Conservation (phyloP, 2,888 invertebrate genomes). For the Stenolophus ochropezus region DNA sequence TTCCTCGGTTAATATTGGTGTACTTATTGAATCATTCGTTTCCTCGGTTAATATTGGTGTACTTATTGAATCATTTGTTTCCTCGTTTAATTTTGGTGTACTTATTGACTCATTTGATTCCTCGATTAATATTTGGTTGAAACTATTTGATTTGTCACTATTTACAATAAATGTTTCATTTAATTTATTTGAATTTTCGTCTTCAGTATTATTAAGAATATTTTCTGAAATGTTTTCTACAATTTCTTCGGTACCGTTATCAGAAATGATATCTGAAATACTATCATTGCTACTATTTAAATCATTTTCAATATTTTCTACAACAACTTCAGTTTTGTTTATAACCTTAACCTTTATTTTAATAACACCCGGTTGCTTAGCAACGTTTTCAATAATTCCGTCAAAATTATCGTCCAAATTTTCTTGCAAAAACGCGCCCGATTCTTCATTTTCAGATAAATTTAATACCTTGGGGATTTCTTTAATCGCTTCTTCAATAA, state of each 20-base stretch:
- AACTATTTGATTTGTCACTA: too few species aligned
- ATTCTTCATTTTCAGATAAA: not conserved
- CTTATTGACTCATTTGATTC: too few species aligned
- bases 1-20: too few species aligned
- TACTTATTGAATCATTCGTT: too few species aligned
- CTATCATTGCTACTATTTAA: not conserved
- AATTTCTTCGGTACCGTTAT: not conserved
- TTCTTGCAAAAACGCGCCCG: not conserved
- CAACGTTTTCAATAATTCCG: not conserved
- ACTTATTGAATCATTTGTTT: not conserved
- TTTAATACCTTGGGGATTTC: constrained; percentile 10
- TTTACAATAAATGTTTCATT: too few species aligned
- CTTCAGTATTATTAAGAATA: too few species aligned
- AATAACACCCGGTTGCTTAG: not conserved
- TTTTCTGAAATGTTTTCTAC: not conserved
- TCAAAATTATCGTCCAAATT: constrained; percentile 3
- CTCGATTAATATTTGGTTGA: too few species aligned
- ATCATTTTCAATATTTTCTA: not conserved
- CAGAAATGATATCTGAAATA: not conserved
- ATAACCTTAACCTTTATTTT: constrained; percentile 46
- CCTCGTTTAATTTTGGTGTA: too few species aligned
- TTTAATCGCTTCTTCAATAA: constrained; percentile 33
- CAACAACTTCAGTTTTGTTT: constrained; percentile 12
- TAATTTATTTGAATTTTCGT: too few species aligned
- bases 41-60: too few species aligned